Base-by-base conservation (phyloP, 2,113 vertebrate genomes). In the Callaeas wilsoni region DNA sequence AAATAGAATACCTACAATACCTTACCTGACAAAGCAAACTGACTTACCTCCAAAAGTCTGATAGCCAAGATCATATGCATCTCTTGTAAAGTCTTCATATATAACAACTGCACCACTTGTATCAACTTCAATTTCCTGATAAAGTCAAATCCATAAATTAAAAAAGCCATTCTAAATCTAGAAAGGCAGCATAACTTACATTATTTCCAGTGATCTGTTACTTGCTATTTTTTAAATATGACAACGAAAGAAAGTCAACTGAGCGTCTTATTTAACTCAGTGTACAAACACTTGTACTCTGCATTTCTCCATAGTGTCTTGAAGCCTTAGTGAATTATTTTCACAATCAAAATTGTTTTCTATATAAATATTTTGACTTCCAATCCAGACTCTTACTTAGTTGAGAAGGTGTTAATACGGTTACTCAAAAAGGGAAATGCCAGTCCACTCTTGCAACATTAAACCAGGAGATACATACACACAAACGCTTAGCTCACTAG, bases 51-150 rank as follows among this genome's bases (percentile, higher is more conserved):
- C 97, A 87, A 97, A 97, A 67, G 96, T 96, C 91, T 97, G 96
- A 90, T 96, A 97, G 3, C 96, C 93, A 63, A 96, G 88, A 90
- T 97, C 97, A 42, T 95, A 97, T 35, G 97, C 97, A 80, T 97
- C 97, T 96, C 97, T 97, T 55, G 97, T 97, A 80, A 97, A 97
- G 68, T 97, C 96, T 93, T 97, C 97, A 67, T 96, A 97, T 85
- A 97, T 94, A 88, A 92, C 96, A 81, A 97, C 91, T 42, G 96
- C 94, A 49, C 81, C 96, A 86, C 95, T 95, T 79, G 96, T 96
- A 74, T 97, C 97, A 50, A 95, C 95, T 94, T 97, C 95, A 55
- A 97, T 97, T 86, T 95, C 97, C 96, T 97, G 94, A 89, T 49
- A 86, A 96, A 74, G 56, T 62, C 56, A 95, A 94, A 90, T 30